Evolutionary conservation across 2,113 vertebrate genomes (phyloP).

Genomic region (Heptranchias perlo): DNA sequence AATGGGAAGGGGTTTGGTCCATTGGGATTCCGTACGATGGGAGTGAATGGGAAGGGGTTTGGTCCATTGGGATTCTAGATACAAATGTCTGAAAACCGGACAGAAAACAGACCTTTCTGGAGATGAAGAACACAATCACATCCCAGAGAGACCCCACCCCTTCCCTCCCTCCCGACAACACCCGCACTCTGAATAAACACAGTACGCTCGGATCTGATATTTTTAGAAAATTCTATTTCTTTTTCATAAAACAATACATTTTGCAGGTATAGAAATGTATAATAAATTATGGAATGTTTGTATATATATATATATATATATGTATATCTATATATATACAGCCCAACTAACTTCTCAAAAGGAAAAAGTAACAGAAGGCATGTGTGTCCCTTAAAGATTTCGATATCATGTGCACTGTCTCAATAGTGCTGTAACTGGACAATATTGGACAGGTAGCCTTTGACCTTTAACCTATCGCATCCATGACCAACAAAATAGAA

Average conservation of each 20-base stretch:
- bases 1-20: too few species aligned
- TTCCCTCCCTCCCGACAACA: not conserved
- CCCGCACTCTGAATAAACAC: not conserved
- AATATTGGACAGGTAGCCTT: not conserved
- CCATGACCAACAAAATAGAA: not conserved
- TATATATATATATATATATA: slow-evolving; percentile 44
- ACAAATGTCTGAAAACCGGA: too few species aligned
- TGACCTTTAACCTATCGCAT: not conserved
- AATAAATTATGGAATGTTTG: slow-evolving; percentile 55
- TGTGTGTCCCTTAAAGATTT: not conserved
- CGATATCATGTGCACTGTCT: too few species aligned
- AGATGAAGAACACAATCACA: not conserved
- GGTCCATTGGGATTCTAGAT: not conserved
- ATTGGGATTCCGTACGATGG: not conserved
- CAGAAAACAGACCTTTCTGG: not conserved
- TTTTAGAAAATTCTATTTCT: slow-evolving; percentile 46
- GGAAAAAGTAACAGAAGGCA: not conserved
- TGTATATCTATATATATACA: slow-evolving; percentile 45
- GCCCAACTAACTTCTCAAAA: slow-evolving; percentile 50
- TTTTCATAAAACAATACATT: slow-evolving; percentile 57
- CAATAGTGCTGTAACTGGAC: too few species aligned
- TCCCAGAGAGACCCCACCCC: too few species aligned
- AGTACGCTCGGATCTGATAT: slow-evolving; percentile 41
- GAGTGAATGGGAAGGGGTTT: not conserved
- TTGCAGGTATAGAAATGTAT: slow-evolving; percentile 54